Evolutionary conservation across 2,113 vertebrate species (phyloP), one percentile per base, ranked within the genome.

Genomic region (Herpetotheres cachinnans): DNA sequence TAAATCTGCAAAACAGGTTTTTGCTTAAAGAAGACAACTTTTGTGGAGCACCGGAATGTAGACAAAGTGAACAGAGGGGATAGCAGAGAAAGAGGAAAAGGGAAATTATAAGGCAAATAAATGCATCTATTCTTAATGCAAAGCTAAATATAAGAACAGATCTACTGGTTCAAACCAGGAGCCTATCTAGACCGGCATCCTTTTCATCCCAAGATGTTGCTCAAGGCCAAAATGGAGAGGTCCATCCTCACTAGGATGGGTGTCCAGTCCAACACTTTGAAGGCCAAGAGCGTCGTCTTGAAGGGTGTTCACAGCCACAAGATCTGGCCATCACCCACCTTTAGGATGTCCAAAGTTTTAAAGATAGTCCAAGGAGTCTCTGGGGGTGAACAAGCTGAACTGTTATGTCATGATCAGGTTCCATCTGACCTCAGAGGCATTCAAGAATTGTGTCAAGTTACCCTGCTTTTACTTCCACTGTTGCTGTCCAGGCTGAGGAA

Each of bases 101-200:
- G 27, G 21, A 27, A 49, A 7, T 54, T 52, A 54, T 42, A 65
- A 54, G n/a, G 30, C 32, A 74, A 46, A 63, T 67, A 67, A 46
- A 34, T 16, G 25, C 24, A 32, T 40, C 29, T 77, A 5, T 59
- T 81, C 32, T 34, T 46, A 62, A 62, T 22, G 7, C 14, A 58
- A 38, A 63, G 19, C 8, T 67, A 72, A 65, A 30, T 27, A 4
- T 3, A 30, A 25, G 20, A 63, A 47, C 26, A 63, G 29, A 32
- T 30, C 8, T 15, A 20, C 13, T 50, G 12, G 7, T 56, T 77
- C 36, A 62, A 34, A 71, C 13, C 13, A 46, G 19, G 40, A 59
- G 7, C 19, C 12, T 46, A 24, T 26, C 27, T 63, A 44, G 40
- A 34, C 8, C 1, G 1, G 11, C 1, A 0, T 52, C 16, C 25